phyloP scores from a whole-genome alignment of 2,113 vertebrate species.

The Corythaixoides concolor region DNA sequence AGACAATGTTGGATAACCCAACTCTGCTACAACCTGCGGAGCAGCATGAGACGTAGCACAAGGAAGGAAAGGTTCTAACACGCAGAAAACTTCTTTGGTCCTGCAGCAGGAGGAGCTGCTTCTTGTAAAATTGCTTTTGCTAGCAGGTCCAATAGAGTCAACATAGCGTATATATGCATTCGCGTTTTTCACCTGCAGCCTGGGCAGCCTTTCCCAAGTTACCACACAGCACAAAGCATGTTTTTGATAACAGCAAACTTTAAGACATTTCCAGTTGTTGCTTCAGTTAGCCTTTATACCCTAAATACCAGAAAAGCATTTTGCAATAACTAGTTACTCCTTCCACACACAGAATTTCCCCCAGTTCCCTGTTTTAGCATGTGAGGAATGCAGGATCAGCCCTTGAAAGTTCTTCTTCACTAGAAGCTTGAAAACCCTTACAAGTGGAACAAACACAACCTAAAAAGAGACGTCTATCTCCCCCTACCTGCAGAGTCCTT shows the following conservation, averaged over 20 bases:
- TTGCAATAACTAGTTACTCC: not conserved
- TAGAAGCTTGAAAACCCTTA: not conserved
- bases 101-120: slow-evolving; percentile 11
- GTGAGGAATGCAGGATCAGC: not conserved
- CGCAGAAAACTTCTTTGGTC: not conserved
- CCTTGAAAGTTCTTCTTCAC: not conserved
- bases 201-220: not conserved
- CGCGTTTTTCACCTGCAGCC: not conserved
- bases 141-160: not conserved
- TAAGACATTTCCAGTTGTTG: not conserved
- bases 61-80: not conserved
- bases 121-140: not conserved
- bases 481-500: slow-evolving; percentile 37
- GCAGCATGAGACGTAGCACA: not conserved
- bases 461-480: not conserved
- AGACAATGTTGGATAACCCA: not conserved
- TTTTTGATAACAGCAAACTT: not conserved
- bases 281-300: not conserved
- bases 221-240: not conserved
- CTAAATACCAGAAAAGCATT: not conserved
- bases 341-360: not conserved
- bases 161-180: not conserved
- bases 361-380: not conserved
- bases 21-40: not conserved
- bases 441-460: not conserved